Evolutionary conservation across 2,888 invertebrate species (phyloP).

Genomic region (Camponotus fellah): DNA sequence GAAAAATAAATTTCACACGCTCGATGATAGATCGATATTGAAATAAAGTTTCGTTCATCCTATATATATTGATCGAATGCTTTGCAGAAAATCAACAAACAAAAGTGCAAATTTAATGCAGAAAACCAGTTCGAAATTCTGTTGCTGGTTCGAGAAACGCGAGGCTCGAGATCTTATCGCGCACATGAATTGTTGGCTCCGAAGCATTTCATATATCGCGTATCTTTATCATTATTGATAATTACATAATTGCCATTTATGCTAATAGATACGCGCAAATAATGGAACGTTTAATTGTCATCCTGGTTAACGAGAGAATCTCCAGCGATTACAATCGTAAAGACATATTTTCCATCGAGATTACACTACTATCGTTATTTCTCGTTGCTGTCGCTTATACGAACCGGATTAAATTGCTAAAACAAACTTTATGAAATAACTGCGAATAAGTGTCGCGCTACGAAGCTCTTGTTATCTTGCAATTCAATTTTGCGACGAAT

Average conservation of each 20-base stretch:
- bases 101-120: not conserved
- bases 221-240: slow-evolving; percentile 37
- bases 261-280: slow-evolving; percentile 14
- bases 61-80: not conserved
- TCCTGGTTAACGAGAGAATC: slow-evolving; percentile 5
- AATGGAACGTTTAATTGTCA: slow-evolving; percentile 32
- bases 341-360: slow-evolving; percentile 2
- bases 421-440: slow-evolving; percentile 20
- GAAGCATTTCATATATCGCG: slow-evolving; percentile 27
- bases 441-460: not conserved
- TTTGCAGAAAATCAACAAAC: not conserved
- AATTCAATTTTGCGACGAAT: slow-evolving; percentile 11
- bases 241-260: slow-evolving; percentile 48
- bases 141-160: not conserved
- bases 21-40: slow-evolving; percentile 8
- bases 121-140: slow-evolving; percentile 32
- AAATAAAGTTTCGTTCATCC: not conserved
- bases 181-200: not conserved
- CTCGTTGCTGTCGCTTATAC: slow-evolving; percentile 29
- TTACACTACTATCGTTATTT: slow-evolving; percentile 30
- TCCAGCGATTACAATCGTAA: not conserved
- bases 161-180: slow-evolving; percentile 34
- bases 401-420: slow-evolving; percentile 21
- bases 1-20: not conserved
- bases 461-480: slow-evolving; percentile 13